A percentile compares a stretch with the other conserved stretches of the same genome.
Conservation (phyloP, 2,113 vertebrate species). For the Butastur rufipennis region DNA sequence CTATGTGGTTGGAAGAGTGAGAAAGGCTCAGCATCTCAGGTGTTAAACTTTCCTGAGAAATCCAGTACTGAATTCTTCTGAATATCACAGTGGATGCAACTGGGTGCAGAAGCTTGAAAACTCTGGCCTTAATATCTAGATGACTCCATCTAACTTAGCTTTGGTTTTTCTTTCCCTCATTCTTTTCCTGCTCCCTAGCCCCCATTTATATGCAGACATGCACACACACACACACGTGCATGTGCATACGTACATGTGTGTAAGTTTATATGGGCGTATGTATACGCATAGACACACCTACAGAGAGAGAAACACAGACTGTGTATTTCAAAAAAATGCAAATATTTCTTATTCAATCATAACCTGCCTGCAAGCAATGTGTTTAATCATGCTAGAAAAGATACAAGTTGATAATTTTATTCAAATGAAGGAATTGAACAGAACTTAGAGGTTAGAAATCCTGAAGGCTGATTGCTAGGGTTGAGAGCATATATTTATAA, state of each 20-base stretch:
- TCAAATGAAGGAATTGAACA: slow-evolving; percentile 34
- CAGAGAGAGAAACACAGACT: neutral
- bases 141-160: neutral
- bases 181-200: neutral
- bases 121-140: neutral
- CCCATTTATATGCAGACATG: neutral
- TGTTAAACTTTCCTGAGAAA: neutral
- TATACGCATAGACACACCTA: neutral
- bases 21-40: neutral
- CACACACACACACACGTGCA: too few relatives aligned
- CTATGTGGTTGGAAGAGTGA: neutral
- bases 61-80: neutral
- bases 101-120: neutral
- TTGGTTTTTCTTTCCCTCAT: neutral
- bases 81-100: neutral
- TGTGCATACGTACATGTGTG: neutral
- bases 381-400: slow-evolving; percentile 20
- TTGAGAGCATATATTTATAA: slow-evolving; percentile 54
- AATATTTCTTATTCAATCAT: neutral
- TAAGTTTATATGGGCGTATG: neutral
- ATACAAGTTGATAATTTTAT: slow-evolving; percentile 31
- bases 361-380: neutral
- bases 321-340: neutral
- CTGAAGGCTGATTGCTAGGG: slow-evolving; percentile 11
- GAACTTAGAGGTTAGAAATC: slow-evolving; percentile 22